These are phyloP conservation scores for Crocidura indochinensis DNA, from an alignment of 2,797 vertebrate species.

Conservation along the genomic window DNA sequence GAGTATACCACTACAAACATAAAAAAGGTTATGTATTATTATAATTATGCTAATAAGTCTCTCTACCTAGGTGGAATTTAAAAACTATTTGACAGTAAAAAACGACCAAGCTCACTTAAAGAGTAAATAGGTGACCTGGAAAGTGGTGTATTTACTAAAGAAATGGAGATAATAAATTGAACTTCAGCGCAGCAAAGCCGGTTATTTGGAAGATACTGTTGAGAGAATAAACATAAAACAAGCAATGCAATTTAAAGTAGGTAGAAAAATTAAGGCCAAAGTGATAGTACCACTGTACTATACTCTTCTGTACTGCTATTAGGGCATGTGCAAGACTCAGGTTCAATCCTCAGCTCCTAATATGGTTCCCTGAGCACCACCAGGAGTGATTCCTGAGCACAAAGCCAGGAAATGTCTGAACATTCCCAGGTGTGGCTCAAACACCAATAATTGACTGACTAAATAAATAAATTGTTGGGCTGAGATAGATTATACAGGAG, in stretches of 20 bases:
- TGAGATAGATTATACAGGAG: too few relatives aligned
- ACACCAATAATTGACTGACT: too few relatives aligned
- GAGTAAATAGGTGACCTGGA: background rate
- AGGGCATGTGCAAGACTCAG: too few relatives aligned
- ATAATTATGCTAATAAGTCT: constrained; percentile 10
- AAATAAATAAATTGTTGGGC: too few relatives aligned
- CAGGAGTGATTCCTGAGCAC: too few relatives aligned
- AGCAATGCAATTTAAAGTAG: constrained; percentile 47
- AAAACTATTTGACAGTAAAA: constrained; percentile 41
- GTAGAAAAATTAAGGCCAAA: background rate
- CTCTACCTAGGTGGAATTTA: background rate
- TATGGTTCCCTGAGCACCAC: too few relatives aligned
- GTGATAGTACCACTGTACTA: too few relatives aligned
- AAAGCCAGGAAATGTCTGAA: too few relatives aligned
- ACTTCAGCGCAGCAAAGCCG: constrained; percentile 36
- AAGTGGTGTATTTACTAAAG: background rate
- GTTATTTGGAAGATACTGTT: constrained; percentile 14
- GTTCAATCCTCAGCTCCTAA: too few relatives aligned
- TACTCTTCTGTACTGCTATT: too few relatives aligned
- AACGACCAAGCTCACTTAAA: background rate
- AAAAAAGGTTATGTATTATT: constrained; percentile 20
- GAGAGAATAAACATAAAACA: constrained; percentile 15
- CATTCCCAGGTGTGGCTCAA: too few relatives aligned
- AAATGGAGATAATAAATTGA: constrained; percentile 25
- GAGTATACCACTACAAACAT: constrained; percentile 27